These are phyloP conservation scores for Mus caroli DNA, from an alignment of 2,797 vertebrate species.

Conservation along the genomic window DNA sequence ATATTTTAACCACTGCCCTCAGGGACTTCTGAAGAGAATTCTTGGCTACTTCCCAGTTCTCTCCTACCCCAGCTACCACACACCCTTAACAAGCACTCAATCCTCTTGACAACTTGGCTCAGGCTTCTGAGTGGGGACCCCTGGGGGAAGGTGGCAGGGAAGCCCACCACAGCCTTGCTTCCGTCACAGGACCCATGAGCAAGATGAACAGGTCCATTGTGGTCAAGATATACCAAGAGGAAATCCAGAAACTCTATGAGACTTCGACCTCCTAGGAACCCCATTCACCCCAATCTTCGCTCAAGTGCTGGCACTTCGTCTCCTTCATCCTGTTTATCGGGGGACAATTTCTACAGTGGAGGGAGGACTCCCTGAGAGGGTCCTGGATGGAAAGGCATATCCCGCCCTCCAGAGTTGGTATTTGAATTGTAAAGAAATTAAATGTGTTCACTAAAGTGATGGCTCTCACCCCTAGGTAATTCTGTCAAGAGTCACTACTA, in stretches of 20 bases:
- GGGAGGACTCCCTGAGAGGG: neutral
- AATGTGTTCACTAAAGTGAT: neutral
- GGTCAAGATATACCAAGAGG: slow-evolving; percentile 91
- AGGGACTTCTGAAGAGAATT: neutral
- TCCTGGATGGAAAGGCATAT: neutral
- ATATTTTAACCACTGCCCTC: neutral
- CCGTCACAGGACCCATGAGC: slow-evolving; percentile 92
- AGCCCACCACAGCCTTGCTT: too few species aligned
- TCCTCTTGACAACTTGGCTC: neutral
- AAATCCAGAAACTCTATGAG: slow-evolving; percentile 92
- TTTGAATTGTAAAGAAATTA: neutral
- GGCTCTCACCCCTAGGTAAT: neutral
- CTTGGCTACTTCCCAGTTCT: neutral
- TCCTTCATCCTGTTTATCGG: fast-evolving
- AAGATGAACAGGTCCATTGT: slow-evolving; percentile 94
- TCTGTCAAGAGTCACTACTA: too few species aligned
- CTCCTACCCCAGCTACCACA: neutral
- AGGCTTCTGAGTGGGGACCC: neutral
- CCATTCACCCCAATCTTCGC: neutral
- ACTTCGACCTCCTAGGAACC: fast-evolving
- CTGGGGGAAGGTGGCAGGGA: fast-evolving
- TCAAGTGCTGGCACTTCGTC: too few species aligned
- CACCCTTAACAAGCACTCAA: neutral
- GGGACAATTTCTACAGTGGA: neutral
- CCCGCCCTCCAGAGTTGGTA: neutral